Evolutionary conservation across 2,888 invertebrate genomes (phyloP).

Genomic region (Leptarthrus brevirostris): DNA sequence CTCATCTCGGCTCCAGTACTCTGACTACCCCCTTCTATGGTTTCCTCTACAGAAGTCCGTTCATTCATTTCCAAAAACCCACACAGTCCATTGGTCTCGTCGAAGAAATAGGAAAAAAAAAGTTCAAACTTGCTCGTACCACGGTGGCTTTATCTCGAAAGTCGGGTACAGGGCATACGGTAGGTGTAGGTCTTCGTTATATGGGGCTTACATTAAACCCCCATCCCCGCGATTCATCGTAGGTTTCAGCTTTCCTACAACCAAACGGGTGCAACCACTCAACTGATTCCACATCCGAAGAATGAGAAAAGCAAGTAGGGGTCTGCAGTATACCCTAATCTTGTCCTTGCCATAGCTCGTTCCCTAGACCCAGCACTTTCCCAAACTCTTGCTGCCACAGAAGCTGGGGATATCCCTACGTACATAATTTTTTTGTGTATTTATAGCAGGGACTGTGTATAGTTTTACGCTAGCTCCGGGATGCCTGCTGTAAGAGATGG

Average conservation of each 20-base stretch:
- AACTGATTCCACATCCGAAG: conserved; percentile 51
- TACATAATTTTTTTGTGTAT: conserved; percentile 52
- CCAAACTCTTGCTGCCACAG: conserved; percentile 20
- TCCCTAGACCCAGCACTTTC: conserved; percentile 18
- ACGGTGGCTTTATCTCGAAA: conserved; percentile 42
- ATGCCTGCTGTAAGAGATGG: conserved; percentile 33
- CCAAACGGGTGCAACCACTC: conserved; percentile 53
- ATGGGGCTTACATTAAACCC: conserved; percentile 35
- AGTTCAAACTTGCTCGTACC: conserved; percentile 45
- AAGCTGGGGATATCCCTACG: conserved; percentile 48
- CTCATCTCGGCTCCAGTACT: conserved; percentile 39
- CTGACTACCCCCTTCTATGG: conserved; percentile 47
- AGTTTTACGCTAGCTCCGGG: background rate
- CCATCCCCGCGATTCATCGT: background rate
- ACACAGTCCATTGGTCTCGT: conserved; percentile 48
- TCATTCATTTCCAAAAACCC: conserved; percentile 49
- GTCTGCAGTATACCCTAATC: conserved; percentile 47
- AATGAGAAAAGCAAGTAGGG: conserved; percentile 46
- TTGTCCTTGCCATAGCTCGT: conserved; percentile 39
- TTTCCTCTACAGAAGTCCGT: conserved; percentile 46
- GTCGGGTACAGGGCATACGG: conserved; percentile 43
- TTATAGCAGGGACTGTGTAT: conserved; percentile 38
- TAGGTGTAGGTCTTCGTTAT: conserved; percentile 44
- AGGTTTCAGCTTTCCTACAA: conserved; percentile 35
- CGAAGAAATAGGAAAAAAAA: conserved; percentile 43